A percentile compares a stretch with the other conserved stretches of the same genome.
phyloP scores from a whole-genome alignment of 1,140 invertebrate species.

The Lanistes nyassanus region DNA sequence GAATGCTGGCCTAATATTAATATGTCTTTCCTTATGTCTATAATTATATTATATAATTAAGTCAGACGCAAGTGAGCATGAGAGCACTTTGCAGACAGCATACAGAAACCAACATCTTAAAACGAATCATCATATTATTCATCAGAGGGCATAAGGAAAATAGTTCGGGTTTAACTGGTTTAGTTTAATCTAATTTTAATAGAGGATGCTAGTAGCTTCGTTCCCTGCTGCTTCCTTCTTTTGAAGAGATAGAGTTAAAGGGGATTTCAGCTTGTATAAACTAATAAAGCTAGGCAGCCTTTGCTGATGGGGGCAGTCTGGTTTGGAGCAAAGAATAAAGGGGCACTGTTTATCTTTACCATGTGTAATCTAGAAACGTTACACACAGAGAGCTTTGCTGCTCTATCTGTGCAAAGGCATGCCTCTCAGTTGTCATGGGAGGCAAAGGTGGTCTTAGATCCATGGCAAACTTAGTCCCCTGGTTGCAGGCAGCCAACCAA shows the following conservation, averaged over 20 bases:
- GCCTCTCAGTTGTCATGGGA: not conserved
- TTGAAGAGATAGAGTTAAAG: not conserved
- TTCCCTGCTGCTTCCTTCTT: too few species aligned
- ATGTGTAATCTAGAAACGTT: not conserved
- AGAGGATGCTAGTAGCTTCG: too few species aligned
- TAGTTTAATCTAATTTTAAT: too few species aligned
- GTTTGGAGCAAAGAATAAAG: not conserved
- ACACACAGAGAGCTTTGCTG: not conserved
- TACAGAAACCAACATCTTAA: too few species aligned
- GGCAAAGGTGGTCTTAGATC: not conserved
- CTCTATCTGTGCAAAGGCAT: not conserved
- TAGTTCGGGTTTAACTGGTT: too few species aligned
- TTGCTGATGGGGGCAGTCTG: not conserved
- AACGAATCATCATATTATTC: too few species aligned
- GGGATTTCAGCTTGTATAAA: not conserved
- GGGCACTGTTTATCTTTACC: not conserved
- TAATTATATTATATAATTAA: too few species aligned
- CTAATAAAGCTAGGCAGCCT: not conserved
- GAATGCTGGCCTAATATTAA: too few species aligned
- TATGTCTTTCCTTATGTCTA: too few species aligned
- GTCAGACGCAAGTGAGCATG: too few species aligned
- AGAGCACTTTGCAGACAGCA: too few species aligned
- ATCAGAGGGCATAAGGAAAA: too few species aligned
- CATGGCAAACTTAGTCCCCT: not conserved
- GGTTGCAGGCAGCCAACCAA: conserved; percentile 16